Base-by-base conservation (phyloP, 1,140 invertebrate species). In the Augochlora pura region DNA sequence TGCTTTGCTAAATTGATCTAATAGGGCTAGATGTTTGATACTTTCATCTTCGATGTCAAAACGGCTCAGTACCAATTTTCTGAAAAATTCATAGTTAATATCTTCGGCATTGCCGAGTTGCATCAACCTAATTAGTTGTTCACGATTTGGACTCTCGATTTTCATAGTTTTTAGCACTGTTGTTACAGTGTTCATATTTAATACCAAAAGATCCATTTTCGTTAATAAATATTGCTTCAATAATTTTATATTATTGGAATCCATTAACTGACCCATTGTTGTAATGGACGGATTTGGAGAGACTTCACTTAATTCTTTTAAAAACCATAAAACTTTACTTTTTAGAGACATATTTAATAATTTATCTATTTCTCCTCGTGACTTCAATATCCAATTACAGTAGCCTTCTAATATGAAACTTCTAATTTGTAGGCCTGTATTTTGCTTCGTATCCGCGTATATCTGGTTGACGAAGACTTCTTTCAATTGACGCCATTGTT, bases 401-500 rank as follows among this genome's bases (percentile, higher is more conserved):
- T 90, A 83, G 46, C 68, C 84, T 52, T 85, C 80, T 21, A 92
- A 68, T 39, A 88, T 79, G 3, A 72, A 74, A 64, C 82, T 79
- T 57, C 88, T 81, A 1, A 93, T 87, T n/a, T 82, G 57, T 54
- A 88, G 77, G 66, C 85, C 74, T 25, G 72, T 39, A 23, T 85
- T 84, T 23, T 85, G 52, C 32, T 78, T 80, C 59, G 21, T 39
- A 67, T 87, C n/a, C 10, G 82, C 64, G 39, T 89, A 89, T 42
- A 93, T 87, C 64, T 89, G 85, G 68, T 91, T 90, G 0, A 90
- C 72, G 7, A 92, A 84, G 8, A 90, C 72, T 76, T 91, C 82
- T 66, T 89, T 91, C 16, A 92, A 68, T 10, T 86, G 71, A 27
- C 82, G 66, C 92, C 92, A 93, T 46, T 84, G 81, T 23, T 77